Evolutionary conservation across 2,888 invertebrate genomes (phyloP), one percentile per base, ranked within the genome.

Genomic region (Patella depressa): DNA sequence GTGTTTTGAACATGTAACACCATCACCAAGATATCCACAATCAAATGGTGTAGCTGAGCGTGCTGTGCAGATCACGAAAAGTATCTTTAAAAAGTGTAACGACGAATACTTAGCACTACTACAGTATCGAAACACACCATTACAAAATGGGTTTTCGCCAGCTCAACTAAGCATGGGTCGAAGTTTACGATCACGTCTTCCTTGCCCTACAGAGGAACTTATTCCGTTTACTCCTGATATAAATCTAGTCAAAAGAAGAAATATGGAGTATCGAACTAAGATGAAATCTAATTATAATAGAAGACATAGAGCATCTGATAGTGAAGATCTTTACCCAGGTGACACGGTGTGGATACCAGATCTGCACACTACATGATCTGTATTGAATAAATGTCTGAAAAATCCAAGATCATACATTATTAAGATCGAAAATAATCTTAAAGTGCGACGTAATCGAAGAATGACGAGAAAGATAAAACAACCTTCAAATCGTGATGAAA

Each of bases 101-200:
- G 77, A 73, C 45, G 72, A 72, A n/a, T 59, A 78, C 19, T 34
- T 79, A n/a, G 71, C 73, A 11, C 54, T 80, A 53, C 73, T 82
- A 7, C 77, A 76, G 24, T 79, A 78, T 54, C 57, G 82, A 14
- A 79, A 73, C n/a, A 82, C 80, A n/a, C 79, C 79, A 11, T 65
- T 79, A 29, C 73, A 76, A 59, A 59, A 70, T 24, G 69, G 76
- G 15, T 34, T 72, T 17, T 80, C 80, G 11, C 82, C 82, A 53
- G 71, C 78, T 54, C 77, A 82, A 65, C 53, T 80, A 17, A 72
- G 80, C 9, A 78, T 80, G 74, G 77, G 73, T 53, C 72, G 77
- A 34, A 12, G 71, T 14, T 71, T 78, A 24, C n/a, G 76, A 34
- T 77, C 75, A 53, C 72, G 54, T 17, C 34, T 77, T 9, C 75